These are phyloP conservation scores for Prunella strophiata DNA, from an alignment of 2,797 vertebrate genomes.

Conservation along the genomic window DNA sequence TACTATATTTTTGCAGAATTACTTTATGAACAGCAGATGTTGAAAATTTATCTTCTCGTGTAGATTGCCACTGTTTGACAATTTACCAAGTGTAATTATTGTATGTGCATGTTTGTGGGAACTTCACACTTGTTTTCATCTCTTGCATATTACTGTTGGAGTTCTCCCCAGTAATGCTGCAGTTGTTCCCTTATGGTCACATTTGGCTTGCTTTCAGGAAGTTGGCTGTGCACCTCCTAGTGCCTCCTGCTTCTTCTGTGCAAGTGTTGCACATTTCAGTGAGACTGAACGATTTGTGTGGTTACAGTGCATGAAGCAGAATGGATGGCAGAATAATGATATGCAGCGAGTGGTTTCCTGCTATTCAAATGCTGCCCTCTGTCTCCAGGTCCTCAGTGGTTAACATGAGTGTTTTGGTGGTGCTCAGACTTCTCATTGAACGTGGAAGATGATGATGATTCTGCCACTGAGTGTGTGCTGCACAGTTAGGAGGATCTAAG, in stretches of 20 bases:
- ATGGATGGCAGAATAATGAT: not conserved
- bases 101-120: not conserved
- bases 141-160: not conserved
- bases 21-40: not conserved
- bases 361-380: not conserved
- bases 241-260: not conserved
- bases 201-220: not conserved
- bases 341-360: rapidly evolving
- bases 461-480: not conserved
- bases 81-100: not conserved
- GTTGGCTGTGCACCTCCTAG: not conserved
- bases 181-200: not conserved
- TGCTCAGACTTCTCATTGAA: not conserved
- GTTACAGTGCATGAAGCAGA: rapidly evolving
- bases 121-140: not conserved
- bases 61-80: not conserved
- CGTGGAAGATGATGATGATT: not conserved
- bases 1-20: not conserved
- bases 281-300: not conserved
- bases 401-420: not conserved
- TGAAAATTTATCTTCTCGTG: not conserved
- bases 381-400: not conserved
- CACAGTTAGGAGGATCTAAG: rapidly evolving
- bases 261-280: rapidly evolving
- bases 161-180: not conserved